These are phyloP conservation scores for Trachythela sp. DNA, from an alignment of 64 coral and sea anemone species.

Conservation along the genomic window DNA sequence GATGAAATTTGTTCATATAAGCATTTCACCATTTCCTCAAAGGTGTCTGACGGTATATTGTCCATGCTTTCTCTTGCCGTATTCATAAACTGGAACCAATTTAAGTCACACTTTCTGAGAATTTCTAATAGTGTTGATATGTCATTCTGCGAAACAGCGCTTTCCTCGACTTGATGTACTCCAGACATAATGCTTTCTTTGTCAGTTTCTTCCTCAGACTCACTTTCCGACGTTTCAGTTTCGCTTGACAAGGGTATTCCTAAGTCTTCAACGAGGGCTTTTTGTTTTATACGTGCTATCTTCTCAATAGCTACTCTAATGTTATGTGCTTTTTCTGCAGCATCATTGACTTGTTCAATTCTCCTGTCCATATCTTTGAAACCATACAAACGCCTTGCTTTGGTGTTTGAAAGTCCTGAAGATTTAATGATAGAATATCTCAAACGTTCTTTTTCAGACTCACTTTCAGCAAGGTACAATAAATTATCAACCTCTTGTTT, in stretches of 20 bases:
- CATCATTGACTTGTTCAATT: conserved; percentile 28
- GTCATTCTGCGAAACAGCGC: not conserved
- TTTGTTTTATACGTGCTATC: conserved; percentile 29
- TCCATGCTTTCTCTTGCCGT: not conserved
- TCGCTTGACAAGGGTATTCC: conserved; percentile 30
- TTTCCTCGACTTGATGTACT: not conserved
- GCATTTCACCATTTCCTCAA: conserved; percentile 34
- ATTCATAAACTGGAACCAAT: conserved; percentile 47
- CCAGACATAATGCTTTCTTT: not conserved
- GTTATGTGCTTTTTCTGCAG: conserved; percentile 38
- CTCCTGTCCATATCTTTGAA: conserved; percentile 33
- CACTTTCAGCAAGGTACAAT: conserved; percentile 44
- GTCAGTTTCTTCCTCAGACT: conserved; percentile 21
- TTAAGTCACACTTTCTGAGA: conserved; percentile 29
- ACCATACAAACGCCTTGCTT: conserved; percentile 40
- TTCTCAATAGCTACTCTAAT: conserved; percentile 41
- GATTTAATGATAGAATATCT: conserved; percentile 36
- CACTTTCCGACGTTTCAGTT: conserved; percentile 20
- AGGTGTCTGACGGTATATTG: conserved; percentile 21
- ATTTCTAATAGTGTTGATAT: conserved; percentile 18
- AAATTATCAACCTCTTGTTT: conserved; percentile 47
- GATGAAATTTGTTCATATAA: conserved; percentile 31
- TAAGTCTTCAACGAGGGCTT: conserved; percentile 38
- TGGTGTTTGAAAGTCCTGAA: conserved; percentile 32
- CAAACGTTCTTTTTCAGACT: conserved; percentile 52